These are phyloP conservation scores for Tholera decimalis DNA, from an alignment of 2,888 invertebrate genomes.

Conservation along the genomic window DNA sequence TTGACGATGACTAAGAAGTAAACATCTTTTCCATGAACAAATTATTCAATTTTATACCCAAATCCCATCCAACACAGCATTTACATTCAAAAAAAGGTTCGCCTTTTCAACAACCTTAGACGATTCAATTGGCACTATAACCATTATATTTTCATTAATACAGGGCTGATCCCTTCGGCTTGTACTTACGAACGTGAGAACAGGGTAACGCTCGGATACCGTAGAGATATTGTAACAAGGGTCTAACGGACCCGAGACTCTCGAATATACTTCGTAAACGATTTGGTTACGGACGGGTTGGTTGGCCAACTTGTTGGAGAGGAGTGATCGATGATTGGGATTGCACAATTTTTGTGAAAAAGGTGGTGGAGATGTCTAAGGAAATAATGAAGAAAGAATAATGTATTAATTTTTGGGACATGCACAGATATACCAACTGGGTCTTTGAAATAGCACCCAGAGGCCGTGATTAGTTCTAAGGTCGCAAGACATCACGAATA, in stretches of 20 bases:
- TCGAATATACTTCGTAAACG: slow-evolving; percentile 44
- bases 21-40: not conserved
- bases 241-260: slow-evolving; percentile 49
- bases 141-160: slow-evolving; percentile 57
- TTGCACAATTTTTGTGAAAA: not conserved
- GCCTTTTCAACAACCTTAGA: slow-evolving; percentile 17
- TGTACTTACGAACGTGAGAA: slow-evolving; percentile 44
- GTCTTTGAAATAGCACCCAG: too few relatives aligned
- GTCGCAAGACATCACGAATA: too few relatives aligned
- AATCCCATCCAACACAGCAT: slow-evolving; percentile 5
- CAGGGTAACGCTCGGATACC: slow-evolving; percentile 41
- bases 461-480: too few relatives aligned
- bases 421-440: too few relatives aligned
- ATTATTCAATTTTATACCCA: not conserved
- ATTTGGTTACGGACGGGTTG: slow-evolving; percentile 10
- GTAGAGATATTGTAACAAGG: slow-evolving; percentile 62
- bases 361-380: not conserved
- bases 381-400: too few relatives aligned
- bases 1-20: too few relatives aligned
- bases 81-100: slow-evolving; percentile 10
- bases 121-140: slow-evolving; percentile 47
- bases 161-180: slow-evolving; percentile 34
- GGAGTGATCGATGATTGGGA: not conserved
- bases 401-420: too few relatives aligned
- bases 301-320: slow-evolving; percentile 1